Base-by-base conservation (phyloP, 2,113 vertebrate genomes). In the Tragelaphus buxtoni region DNA sequence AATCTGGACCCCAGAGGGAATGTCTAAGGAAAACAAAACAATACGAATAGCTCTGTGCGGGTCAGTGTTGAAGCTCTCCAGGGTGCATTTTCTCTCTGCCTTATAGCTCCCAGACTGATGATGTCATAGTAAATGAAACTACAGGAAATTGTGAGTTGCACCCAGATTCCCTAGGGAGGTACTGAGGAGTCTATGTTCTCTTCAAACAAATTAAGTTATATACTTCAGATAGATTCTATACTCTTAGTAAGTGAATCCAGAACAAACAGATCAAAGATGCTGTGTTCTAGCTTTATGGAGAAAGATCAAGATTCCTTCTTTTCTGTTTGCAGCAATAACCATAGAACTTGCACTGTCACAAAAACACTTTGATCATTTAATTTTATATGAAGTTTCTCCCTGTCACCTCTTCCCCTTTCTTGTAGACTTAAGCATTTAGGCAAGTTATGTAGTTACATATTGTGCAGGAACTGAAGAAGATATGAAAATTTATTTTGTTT, bases 41-140 rank as follows among this genome's bases (percentile, higher is more conserved):
- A 92, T 56, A 98, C 97, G 98, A 97, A 98, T 98, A 98, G 98
- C 98, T 98, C 98, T 97, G 94, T 98, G 96, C 77, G 87, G 97
- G 98, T 98, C 97, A 98, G 93, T 97, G 94, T 81, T 97, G 98
- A 90, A 58, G 65, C 80, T 87, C 96, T 92, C 79, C 83, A 16
- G 93, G 94, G 94, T 96, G 74, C 20, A 35, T 35, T 35, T 35
- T 35, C 35, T 35, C 35, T 35, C 35, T 35, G 35, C 35, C 35
- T 35, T 35, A 35, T 35, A 35, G 35, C 35, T 35, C 35, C 35
- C 35, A 35, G 35, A 35, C 35, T 35, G 35, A 35, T 35, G 35
- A 35, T 35, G 35, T 35, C 35, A 35, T 35, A 35, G 35, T 35
- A 35, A 35, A 35, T 35, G 35, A 35, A 35, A 35, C 35, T 35